These are phyloP conservation scores for Sesia apiformis DNA, from an alignment of 2,888 invertebrate genomes.

Conservation along the genomic window DNA sequence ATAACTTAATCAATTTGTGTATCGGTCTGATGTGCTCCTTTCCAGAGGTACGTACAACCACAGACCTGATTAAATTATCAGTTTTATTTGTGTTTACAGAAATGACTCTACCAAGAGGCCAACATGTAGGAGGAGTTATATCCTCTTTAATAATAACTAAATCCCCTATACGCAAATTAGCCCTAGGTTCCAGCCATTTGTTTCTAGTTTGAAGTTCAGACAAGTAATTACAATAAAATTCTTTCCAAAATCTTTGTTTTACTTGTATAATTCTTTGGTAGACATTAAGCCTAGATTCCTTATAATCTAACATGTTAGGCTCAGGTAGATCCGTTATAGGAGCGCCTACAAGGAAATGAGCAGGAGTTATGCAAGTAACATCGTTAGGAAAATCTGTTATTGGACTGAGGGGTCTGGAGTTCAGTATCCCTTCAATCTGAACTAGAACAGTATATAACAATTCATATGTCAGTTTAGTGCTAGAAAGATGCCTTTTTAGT, in stretches of 20 bases:
- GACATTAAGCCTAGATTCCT: too few relatives aligned
- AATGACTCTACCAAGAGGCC: background rate
- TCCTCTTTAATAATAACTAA: conserved; percentile 2
- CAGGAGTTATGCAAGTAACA: background rate
- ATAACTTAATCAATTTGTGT: too few relatives aligned
- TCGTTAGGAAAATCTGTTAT: conserved; percentile 1
- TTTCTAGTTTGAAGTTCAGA: too few relatives aligned
- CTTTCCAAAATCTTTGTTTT: too few relatives aligned
- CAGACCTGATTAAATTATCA: background rate
- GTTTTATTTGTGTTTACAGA: background rate
- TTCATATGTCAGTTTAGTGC: conserved; percentile 1
- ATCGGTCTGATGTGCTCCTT: too few relatives aligned
- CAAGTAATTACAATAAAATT: too few relatives aligned
- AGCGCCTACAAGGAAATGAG: conserved; percentile 1
- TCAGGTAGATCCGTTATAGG: too few relatives aligned
- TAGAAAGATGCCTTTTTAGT: background rate
- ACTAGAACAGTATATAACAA: background rate
- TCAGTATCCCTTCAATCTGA: conserved; percentile 2
- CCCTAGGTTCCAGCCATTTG: conserved; percentile 1
- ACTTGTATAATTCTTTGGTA: too few relatives aligned
- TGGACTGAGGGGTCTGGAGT: conserved; percentile 1
- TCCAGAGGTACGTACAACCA: background rate
- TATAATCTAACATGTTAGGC: too few relatives aligned
- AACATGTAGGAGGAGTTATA: background rate
- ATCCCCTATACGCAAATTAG: conserved; percentile 1